Percentiles rank a stretch among this genome's conserved stretches.
Evolutionary conservation across 2,888 invertebrate species (phyloP).

Genomic region (Cactoblastis cactorum): DNA sequence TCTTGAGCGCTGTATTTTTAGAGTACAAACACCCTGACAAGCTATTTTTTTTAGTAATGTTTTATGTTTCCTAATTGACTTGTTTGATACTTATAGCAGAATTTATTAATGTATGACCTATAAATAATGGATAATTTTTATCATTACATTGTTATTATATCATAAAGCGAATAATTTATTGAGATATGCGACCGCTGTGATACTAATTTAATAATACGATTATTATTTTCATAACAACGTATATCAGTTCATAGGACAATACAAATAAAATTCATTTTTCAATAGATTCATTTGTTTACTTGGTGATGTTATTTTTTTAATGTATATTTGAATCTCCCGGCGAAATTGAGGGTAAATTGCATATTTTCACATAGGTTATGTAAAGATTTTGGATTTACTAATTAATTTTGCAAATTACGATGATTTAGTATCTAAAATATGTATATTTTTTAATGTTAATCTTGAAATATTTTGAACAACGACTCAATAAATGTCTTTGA

Average conservation of each 20-base stretch:
- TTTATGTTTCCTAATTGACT: no score
- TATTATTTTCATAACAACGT: not conserved
- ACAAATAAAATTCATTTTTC: constrained; percentile 12
- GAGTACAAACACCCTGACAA: no score
- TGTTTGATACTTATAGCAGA: no score
- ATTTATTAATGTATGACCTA: not conserved
- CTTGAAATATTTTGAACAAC: no score
- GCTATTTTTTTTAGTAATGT: no score
- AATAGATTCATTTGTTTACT: constrained; percentile 23
- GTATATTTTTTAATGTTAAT: no score
- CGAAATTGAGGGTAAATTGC: not conserved
- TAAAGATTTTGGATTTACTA: not conserved
- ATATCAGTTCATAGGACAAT: not conserved
- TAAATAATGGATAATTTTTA: not conserved
- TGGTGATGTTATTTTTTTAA: constrained; percentile 29
- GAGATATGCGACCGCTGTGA: constrained; percentile 14
- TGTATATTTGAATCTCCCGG: constrained; percentile 41
- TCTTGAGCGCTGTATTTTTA: no score
- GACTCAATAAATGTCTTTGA: no score
- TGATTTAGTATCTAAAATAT: no score
- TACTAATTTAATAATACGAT: constrained; percentile 9
- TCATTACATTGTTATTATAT: no score
- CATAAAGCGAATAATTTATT: constrained; percentile 4
- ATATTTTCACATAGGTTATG: constrained; percentile 11
- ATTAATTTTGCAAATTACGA: not conserved